Conservation (phyloP, 1,140 invertebrate genomes). For the Paraescarpia echinospica region DNA sequence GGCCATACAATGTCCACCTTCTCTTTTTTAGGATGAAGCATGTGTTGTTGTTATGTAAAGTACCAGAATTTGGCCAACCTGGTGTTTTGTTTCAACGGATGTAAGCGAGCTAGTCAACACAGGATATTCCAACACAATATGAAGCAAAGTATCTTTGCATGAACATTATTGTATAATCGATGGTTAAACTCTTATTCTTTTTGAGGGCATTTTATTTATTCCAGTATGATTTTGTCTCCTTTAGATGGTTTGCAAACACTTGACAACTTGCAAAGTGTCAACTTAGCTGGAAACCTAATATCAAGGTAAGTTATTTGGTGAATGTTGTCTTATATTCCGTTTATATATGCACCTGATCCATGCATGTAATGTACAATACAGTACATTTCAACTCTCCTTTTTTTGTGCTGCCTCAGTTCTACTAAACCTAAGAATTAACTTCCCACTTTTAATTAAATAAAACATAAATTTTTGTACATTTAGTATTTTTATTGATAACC, state of each 20-base stretch:
- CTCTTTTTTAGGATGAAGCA: too few species aligned
- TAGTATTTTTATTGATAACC: too few species aligned
- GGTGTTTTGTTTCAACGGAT: neutral
- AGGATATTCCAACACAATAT: too few species aligned
- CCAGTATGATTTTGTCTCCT: neutral
- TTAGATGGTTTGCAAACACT: constrained; percentile 11
- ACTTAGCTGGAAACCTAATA: constrained; percentile 10
- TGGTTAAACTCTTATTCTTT: too few species aligned
- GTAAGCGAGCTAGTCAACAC: too few species aligned
- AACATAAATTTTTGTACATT: too few species aligned
- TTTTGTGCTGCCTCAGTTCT: neutral
- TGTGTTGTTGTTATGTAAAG: too few species aligned
- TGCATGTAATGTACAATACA: neutral
- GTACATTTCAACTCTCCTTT: neutral
- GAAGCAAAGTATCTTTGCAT: too few species aligned
- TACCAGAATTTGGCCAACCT: neutral
- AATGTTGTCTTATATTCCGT: neutral
- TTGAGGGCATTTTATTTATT: too few species aligned
- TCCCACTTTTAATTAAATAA: neutral
- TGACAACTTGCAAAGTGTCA: constrained; percentile 6
- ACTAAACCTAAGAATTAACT: neutral
- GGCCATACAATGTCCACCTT: too few species aligned
- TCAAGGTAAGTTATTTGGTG: neutral
- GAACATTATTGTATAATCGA: too few species aligned
- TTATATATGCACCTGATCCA: neutral